Evolutionary conservation across 2,888 invertebrate species (phyloP), one percentile per base, ranked within the genome.

Genomic region (Odontomyia ornata): DNA sequence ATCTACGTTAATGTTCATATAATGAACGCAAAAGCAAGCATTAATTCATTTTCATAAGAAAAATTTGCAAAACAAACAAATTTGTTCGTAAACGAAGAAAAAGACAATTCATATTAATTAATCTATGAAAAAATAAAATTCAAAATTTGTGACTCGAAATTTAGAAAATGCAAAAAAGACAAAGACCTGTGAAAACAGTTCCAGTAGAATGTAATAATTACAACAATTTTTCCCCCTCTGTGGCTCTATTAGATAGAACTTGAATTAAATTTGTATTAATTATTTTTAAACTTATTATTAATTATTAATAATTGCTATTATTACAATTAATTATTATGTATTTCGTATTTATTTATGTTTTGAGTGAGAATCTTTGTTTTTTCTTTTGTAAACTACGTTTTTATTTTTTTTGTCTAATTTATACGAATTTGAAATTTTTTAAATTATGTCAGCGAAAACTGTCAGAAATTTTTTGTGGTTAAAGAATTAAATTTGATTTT

Each of bases 331-430:
- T 47, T 69, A 69, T 69, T 69, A 4, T 25, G 69, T 69, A 69
- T 25, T 69, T 47, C 25, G 23, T 60, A 77, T 77, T 78, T 77
- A 75, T 78, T 77, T 65, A 64, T 78, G 72, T 78, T 78, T 78
- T 78, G 52, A 67, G 78, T 78, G 78, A 73, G 36, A 71, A 64
- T 21, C n/a, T 13, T 52, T 72, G 72, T 72, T 57, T 73, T 73
- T 73, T n/a, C n/a, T n/a, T n/a, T n/a, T n/a, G n/a, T n/a, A n/a
- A 73, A 60, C 9, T 36, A 36, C 3, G 57, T 73, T 72, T 73
- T 73, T n/a, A n/a, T n/a, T n/a, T 5, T 36, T 36, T 36, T 36
- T 36, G 36, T 47, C 73, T 73, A 57, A 73, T 73, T 73, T 73
- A 73, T 73, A 73, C 52, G 73, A 27, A 73, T 73, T 76, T 65